Conservation (phyloP, 2,113 vertebrate species). For the Falco punctatus region DNA sequence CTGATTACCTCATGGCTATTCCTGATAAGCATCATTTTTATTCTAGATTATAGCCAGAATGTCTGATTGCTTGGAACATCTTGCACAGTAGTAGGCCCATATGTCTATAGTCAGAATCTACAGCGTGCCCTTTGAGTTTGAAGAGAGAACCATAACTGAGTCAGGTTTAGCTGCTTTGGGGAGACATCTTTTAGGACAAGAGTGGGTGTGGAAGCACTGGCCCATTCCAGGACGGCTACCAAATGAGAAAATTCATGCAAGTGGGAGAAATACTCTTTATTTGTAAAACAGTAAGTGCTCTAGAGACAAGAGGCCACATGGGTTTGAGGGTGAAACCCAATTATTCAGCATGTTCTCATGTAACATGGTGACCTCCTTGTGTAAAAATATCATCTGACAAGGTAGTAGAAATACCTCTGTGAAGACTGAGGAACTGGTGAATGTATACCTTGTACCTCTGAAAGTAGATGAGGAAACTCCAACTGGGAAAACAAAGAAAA, state of each 20-base stretch:
- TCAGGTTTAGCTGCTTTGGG: not conserved
- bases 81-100: conserved; percentile 32
- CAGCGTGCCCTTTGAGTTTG: conserved; percentile 34
- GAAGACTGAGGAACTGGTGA: not conserved
- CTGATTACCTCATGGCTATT: not conserved
- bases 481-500: not conserved
- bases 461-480: not conserved
- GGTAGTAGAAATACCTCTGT: not conserved
- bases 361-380: not conserved
- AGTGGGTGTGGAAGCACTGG: not conserved
- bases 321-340: not conserved
- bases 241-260: conserved; percentile 5
- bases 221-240: not conserved
- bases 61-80: conserved; percentile 36
- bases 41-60: conserved; percentile 3
- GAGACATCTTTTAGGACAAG: not conserved
- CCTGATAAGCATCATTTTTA: not conserved
- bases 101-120: conserved; percentile 21
- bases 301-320: not conserved
- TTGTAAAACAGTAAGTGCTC: not conserved
- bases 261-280: not conserved
- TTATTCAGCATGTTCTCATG: not conserved
- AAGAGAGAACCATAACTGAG: not conserved
- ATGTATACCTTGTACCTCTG: not conserved
- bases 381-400: not conserved